Evolutionary conservation across 2,113 vertebrate species (phyloP), one percentile per base, ranked within the genome.

Genomic region (Rissa tridactyla): DNA sequence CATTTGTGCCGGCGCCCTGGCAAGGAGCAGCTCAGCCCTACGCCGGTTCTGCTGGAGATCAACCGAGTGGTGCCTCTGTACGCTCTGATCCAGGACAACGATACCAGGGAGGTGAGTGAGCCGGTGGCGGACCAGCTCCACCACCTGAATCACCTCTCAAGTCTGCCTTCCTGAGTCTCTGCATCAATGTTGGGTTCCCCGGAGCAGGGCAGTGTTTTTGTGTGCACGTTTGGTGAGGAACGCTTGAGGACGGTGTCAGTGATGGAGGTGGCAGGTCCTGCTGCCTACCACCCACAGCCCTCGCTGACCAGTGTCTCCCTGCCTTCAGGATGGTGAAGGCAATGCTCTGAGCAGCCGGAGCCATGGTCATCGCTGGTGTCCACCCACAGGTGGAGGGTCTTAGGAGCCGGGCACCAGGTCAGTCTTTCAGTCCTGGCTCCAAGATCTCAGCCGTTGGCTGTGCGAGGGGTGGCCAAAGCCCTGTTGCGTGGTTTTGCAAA

Each of bases 41-140:
- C 98, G 0, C 99, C 99, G 0, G 99, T 99, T 18, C 98, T 99
- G 64, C 98, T 99, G 98, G 99, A 99, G 96, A 99, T 99, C 96
- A 99, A 98, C 97, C 98, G 98, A 0, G 98, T 99, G 79, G 98
- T 99, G 60, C 99, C 99, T 25, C 98, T 99, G 36, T 99, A 99
- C 1, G 99, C 98, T 44, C 98, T 99, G 77, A 98, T 99, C 93
- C 99, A 99, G 97, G 99, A 99, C 97, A 99, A 99, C 3, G 95
- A 98, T 90, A 99, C 99, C 92, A 99, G 98, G 97, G 99, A 99
- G 99, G 99, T 99, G 97, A 98, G 98, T 83, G 38, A 58, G 68
- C 18, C 7, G 3, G 51, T 4, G 66, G 27, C 0, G 10, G n/a
- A 42, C 60, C 82, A 61, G 40, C 40, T 64, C 55, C 57, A 26